A percentile compares a stretch with the other conserved stretches of the same genome.
Conservation (phyloP, 2,797 vertebrate species). For the Antennarius maculatus region DNA sequence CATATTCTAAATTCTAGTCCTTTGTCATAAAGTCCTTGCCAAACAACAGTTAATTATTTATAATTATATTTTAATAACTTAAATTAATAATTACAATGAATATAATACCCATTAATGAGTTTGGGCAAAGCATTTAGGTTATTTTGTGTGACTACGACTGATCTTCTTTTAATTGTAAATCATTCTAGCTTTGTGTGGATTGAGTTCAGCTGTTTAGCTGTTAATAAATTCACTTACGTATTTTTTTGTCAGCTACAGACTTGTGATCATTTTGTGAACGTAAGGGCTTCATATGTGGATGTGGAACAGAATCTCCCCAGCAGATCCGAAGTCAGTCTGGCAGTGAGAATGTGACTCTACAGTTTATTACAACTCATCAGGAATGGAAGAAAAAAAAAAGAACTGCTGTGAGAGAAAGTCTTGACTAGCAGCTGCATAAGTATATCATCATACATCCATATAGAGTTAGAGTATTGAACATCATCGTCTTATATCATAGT, state of each 20-base stretch:
- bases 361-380: slow-evolving; percentile 17
- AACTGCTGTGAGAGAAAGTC: slow-evolving; percentile 29
- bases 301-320: neutral
- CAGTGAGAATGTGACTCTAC: slow-evolving; percentile 34
- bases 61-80: no score
- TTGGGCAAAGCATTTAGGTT: slow-evolving; percentile 1
- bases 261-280: no score
- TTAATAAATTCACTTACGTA: neutral
- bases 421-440: slow-evolving; percentile 67
- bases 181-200: slow-evolving; percentile 10
- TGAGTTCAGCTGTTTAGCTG: slow-evolving; percentile 3
- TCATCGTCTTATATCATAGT: slow-evolving; percentile 44
- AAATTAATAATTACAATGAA: no score
- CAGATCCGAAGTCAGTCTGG: slow-evolving; percentile 33
- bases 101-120: neutral
- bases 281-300: no score
- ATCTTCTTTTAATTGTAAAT: slow-evolving; percentile 4
- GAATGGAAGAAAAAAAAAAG: slow-evolving; percentile 14
- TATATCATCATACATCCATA: slow-evolving; percentile 59
- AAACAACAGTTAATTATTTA: no score
- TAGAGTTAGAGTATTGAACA: slow-evolving; percentile 47
- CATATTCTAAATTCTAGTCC: neutral
- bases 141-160: neutral
- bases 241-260: slow-evolving; percentile 5
- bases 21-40: neutral